Evolutionary conservation across 2,888 invertebrate species (phyloP), one percentile per base, ranked within the genome.

Genomic region (Drosophila peninsularis): DNA sequence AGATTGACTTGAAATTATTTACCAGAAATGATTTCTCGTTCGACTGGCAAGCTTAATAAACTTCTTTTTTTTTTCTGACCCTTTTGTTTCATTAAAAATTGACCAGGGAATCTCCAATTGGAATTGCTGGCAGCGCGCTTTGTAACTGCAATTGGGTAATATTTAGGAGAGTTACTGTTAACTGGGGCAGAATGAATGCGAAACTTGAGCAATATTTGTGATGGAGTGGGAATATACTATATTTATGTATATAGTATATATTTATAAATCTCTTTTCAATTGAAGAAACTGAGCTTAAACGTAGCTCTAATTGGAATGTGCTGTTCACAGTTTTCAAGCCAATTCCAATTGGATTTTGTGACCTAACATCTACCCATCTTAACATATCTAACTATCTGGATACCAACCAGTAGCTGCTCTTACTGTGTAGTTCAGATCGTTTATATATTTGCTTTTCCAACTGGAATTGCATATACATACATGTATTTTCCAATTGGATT

Each of bases 1-100:
- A 44, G n/a, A n/a, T 27, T 44, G 11, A 41, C 30, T 17, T 14
- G 39, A 21, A 58, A 58, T 57, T 49, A 57, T 57, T 56, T 34
- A 44, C 14, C 32, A 34, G 41, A 44, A 24, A 17, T 44, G 21
- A 56, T 30, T 44, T 49, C 36, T 32, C 27, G 14, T 57, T 49
- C 19, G 24, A 27, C 17, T 14, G 13, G 13, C 36, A 5, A 37
- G 37, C 34, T 56, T 56, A 42, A 34, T 55, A 21, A 44, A 56
- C 19, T 17, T 44, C n/a, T n/a, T 41, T 44, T 30, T 30, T 37
- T 44, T 27, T 27, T 7, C n/a, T 1, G 14, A 5, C 11, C 14
- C 19, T 19, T 19, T 41, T 30, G 41, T 41, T 41, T 19, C 30
- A 39, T 37, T 36, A 19, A 44, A 27, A 45, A 10, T 45, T 17